Base-by-base conservation (phyloP, 2,113 vertebrate species). In the Seriola dumerili region DNA sequence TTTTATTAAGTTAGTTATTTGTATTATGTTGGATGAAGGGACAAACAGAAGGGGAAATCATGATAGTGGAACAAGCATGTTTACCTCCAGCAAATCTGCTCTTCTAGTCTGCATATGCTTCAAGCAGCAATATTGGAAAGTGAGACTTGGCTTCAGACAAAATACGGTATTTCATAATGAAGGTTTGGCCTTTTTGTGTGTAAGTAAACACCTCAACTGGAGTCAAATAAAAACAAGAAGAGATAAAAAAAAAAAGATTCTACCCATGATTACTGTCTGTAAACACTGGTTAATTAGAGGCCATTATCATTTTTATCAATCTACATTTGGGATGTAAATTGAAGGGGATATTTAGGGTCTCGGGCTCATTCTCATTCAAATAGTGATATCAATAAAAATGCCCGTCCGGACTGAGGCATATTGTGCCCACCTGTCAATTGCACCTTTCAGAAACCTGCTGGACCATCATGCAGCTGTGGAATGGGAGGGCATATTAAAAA, bases 401-500 rank as follows among this genome's bases (percentile, higher is more conserved):
- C 59, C 81, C 38, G 6, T 62, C 19, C 84, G 42, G 25, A 73
- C 50, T 62, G 68, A 62, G 17, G 4, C 57, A 34, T 81, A 78
- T 77, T 83, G 83, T 78, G 74, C 65, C 67, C 80, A 89, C 80
- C 88, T 91, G 91, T 85, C 90, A 90, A 76, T 83, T 75, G 80
- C 79, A 83, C 69, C 90, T 87, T 88, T 90, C 80, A 81, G 25
- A 76, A 84, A 88, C 57, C 84, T 72, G 82, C 81, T 63, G 73
- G 84, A 87, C 85, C 89, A 72, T 82, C 87, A 64, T 75, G 64
- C 79, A 42, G 83, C 80, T 9, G 78, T 65, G 57, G 79, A 85
- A 76, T 48, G 61, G 75, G 63, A 78, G 84, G 84, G 83, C 79
- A 92, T 93, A 91, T 89, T 91, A 92, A 90, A 94, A 92, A 92